A percentile compares a stretch with the other conserved stretches of the same genome.
Evolutionary conservation across 2,797 vertebrate genomes (phyloP).

Genomic region (Cirrhinus molitorella): DNA sequence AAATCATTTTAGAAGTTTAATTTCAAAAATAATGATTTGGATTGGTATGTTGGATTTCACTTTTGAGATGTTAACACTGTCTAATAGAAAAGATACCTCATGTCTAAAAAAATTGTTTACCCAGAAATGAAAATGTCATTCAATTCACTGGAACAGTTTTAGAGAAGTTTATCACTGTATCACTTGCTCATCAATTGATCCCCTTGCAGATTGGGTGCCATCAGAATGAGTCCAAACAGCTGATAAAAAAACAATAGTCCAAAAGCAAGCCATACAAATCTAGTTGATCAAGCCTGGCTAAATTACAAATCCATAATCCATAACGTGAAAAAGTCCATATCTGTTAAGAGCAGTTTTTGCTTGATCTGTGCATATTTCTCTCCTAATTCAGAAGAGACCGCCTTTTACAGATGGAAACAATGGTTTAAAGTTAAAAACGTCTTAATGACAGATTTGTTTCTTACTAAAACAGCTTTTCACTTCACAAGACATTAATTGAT

Average conservation of each 20-base stretch:
- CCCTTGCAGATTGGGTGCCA: neutral
- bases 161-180: neutral
- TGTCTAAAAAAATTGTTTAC: neutral
- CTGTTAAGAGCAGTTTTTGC: no score
- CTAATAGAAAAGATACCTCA: neutral
- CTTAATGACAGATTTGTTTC: neutral
- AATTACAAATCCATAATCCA: no score
- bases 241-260: neutral
- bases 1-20: neutral
- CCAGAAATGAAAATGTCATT: neutral
- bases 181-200: neutral
- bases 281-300: neutral
- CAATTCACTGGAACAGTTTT: neutral
- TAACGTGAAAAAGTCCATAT: no score
- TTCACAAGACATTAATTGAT: neutral
- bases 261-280: neutral
- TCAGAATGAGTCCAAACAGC: neutral
- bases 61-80: neutral
- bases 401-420: no score
- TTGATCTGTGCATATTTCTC: no score
- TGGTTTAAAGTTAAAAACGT: no score
- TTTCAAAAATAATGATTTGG: neutral
- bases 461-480: neutral
- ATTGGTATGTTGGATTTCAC: neutral
- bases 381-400: no score